These are phyloP conservation scores for Aspidiotus rigidus DNA, from an alignment of 2,888 invertebrate genomes.

Conservation along the genomic window DNA sequence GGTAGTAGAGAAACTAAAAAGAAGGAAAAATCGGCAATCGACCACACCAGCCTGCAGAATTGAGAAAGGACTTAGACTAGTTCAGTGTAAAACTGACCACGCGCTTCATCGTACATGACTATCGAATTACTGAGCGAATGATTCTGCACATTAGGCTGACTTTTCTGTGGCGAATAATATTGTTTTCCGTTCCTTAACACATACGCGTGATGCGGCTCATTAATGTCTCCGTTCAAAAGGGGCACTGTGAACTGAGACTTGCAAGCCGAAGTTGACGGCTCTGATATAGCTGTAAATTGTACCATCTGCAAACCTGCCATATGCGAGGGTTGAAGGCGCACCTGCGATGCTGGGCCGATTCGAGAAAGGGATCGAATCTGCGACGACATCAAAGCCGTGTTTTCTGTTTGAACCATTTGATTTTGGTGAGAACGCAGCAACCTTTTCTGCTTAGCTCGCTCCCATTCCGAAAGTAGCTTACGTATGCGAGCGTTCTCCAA, in stretches of 20 bases:
- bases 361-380: too few relatives aligned
- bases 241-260: conserved; percentile 25
- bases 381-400: not conserved
- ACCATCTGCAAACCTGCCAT: too few relatives aligned
- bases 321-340: not conserved
- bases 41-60: too few relatives aligned
- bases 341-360: not conserved
- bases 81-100: conserved; percentile 26
- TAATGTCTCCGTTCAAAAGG: conserved; percentile 28
- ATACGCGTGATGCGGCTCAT: conserved; percentile 15
- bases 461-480: conserved; percentile 24
- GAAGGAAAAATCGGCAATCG: too few relatives aligned
- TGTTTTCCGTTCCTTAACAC: conserved; percentile 17
- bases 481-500: conserved; percentile 16
- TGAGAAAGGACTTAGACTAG: not conserved
- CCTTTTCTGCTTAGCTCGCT: conserved; percentile 19
- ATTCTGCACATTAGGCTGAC: conserved; percentile 1
- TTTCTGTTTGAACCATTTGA: conserved; percentile 10
- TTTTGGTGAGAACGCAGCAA: conserved; percentile 11
- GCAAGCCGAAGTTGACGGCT: not conserved
- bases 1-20: too few relatives aligned
- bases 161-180: conserved; percentile 8
- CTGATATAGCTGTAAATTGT: too few relatives aligned
- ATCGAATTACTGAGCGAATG: conserved; percentile 26
- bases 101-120: conserved; percentile 23